Percentiles rank a stretch among this genome's conserved stretches.
Evolutionary conservation across 2,888 invertebrate species (phyloP).

Genomic region (Galeruca laticollis): DNA sequence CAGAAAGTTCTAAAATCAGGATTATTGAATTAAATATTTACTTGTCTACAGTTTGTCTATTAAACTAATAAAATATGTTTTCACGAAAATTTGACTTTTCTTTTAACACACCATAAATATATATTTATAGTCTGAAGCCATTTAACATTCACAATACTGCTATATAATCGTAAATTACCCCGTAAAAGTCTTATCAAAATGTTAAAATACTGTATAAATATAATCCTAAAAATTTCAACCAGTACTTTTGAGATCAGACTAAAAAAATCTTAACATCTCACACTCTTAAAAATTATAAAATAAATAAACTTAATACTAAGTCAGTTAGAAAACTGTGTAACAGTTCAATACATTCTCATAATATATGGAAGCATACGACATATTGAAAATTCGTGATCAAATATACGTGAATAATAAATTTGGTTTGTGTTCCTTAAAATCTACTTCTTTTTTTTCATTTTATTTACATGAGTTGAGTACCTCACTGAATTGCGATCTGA

Average conservation of each 20-base stretch:
- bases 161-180: constrained; percentile 1
- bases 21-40: too few relatives aligned
- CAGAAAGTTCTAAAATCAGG: too few relatives aligned
- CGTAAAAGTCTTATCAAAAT: neutral
- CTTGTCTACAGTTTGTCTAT: too few relatives aligned
- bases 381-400: constrained; percentile 46
- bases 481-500: constrained; percentile 69
- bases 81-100: too few relatives aligned
- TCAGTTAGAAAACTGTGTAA: constrained; percentile 45
- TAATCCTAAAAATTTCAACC: constrained; percentile 7
- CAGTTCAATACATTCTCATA: constrained; percentile 48
- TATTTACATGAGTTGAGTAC: constrained; percentile 61
- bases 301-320: constrained; percentile 48
- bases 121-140: too few relatives aligned
- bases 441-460: constrained; percentile 7
- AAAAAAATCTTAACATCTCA: constrained; percentile 26
- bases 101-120: too few relatives aligned
- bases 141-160: neutral
- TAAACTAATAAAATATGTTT: too few relatives aligned
- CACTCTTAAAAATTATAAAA: constrained; percentile 41
- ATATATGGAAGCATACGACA: constrained; percentile 56
- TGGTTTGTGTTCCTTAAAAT: constrained; percentile 44
- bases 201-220: constrained; percentile 3
- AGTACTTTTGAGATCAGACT: neutral
- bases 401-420: constrained; percentile 39